phyloP scores from a whole-genome alignment of 30 jellyfish, hydroid and myxozoan species.

The Mastigias papua region DNA sequence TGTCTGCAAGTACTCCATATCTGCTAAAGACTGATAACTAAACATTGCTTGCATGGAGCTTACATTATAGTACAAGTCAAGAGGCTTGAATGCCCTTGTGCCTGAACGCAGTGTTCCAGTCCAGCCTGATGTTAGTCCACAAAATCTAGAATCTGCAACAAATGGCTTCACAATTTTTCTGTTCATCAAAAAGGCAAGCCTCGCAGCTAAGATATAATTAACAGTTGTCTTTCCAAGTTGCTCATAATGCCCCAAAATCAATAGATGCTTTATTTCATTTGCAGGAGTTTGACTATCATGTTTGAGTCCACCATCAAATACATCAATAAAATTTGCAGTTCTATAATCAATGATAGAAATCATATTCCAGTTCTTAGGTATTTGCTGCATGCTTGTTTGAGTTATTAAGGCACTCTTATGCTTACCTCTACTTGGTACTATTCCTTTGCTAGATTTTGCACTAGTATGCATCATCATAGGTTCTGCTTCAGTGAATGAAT shows the following conservation, averaged over 20 bases:
- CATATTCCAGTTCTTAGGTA: slow-evolving; percentile 28
- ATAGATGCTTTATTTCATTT: slow-evolving; percentile 49
- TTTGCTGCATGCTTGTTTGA: not conserved
- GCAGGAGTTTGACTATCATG: not conserved
- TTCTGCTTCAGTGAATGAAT: too few relatives aligned
- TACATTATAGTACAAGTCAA: slow-evolving; percentile 79
- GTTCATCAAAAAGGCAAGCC: slow-evolving; percentile 70
- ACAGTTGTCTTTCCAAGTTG: slow-evolving; percentile 97
- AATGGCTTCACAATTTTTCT: slow-evolving; percentile 87
- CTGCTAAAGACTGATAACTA: slow-evolving; percentile 25
- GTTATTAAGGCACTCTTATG: too few relatives aligned
- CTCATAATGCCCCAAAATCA: slow-evolving; percentile 95
- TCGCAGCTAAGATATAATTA: slow-evolving; percentile 84
- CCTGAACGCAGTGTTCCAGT: slow-evolving; percentile 76
- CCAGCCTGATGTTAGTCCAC: slow-evolving; percentile 96
- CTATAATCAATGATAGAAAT: slow-evolving; percentile 1
- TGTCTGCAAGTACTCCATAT: slow-evolving; percentile 67
- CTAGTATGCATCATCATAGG: too few relatives aligned
- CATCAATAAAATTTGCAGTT: slow-evolving; percentile 27
- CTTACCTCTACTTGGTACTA: too few relatives aligned
- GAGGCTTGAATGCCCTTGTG: slow-evolving; percentile 89
- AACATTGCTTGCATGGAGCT: slow-evolving; percentile 62
- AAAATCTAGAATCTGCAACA: slow-evolving; percentile 89
- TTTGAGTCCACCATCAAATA: slow-evolving; percentile 31
- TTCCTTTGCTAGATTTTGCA: too few relatives aligned